Evolutionary conservation across 2,888 invertebrate species (phyloP).

Genomic region (Celastrina argiolus): DNA sequence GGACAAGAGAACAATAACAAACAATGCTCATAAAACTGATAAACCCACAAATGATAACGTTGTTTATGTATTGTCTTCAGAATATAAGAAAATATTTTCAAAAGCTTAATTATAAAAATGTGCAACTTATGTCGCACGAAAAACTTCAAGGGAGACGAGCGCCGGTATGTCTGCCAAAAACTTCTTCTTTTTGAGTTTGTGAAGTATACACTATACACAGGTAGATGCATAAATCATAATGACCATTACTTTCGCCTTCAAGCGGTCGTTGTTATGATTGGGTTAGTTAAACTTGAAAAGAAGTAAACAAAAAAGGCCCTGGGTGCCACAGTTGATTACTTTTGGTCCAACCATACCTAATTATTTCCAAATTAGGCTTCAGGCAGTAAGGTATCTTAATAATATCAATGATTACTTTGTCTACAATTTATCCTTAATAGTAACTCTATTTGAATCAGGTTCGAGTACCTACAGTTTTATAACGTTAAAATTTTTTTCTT

Average conservation of each 20-base stretch:
- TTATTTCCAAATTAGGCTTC: constrained; percentile 3
- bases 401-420: background rate
- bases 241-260: constrained; percentile 17
- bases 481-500: no score
- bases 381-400: background rate
- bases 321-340: background rate
- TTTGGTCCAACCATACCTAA: background rate
- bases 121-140: background rate
- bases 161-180: constrained; percentile 8
- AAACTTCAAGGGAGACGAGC: background rate
- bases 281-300: background rate
- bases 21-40: background rate
- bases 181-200: background rate
- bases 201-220: constrained; percentile 12
- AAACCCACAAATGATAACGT: no score
- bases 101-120: background rate
- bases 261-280: constrained; percentile 4
- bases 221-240: constrained; percentile 6
- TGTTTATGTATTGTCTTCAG: no score
- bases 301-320: background rate
- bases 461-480: no score
- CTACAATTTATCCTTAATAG: no score
- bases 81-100: background rate
- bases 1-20: background rate
- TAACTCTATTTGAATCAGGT: background rate